Evolutionary conservation across 2,888 invertebrate genomes (phyloP).

Genomic region (Leucozona laternaria): DNA sequence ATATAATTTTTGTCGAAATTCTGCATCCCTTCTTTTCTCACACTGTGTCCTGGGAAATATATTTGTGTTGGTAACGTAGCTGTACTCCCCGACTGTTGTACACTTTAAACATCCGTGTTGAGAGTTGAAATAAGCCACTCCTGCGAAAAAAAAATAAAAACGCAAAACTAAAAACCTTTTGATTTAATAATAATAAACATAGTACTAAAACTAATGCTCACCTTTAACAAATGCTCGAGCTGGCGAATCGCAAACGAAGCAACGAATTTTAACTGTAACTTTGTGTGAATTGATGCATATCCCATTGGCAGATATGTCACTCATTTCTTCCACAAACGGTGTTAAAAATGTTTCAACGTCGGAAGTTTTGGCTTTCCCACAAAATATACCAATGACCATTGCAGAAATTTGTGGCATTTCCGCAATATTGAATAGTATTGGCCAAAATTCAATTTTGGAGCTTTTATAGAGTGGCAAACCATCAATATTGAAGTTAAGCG

Average conservation of each 20-base stretch:
- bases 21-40: too few species aligned
- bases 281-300: not conserved
- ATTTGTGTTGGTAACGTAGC: too few species aligned
- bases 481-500: not conserved
- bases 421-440: not conserved
- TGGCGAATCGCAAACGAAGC: not conserved
- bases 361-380: not conserved
- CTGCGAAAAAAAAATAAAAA: too few species aligned
- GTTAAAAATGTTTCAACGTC: not conserved
- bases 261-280: not conserved
- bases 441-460: not conserved
- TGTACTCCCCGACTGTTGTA: too few species aligned
- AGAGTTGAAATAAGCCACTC: too few species aligned
- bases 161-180: too few species aligned
- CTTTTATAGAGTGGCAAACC: not conserved
- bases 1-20: too few species aligned
- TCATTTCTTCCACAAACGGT: not conserved
- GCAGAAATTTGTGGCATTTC: not conserved
- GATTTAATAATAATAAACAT: too few species aligned
- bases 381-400: not conserved
- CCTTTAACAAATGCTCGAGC: not conserved
- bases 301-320: not conserved
- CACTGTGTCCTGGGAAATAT: too few species aligned
- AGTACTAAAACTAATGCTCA: too few species aligned
- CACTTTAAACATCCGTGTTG: too few species aligned